These are phyloP conservation scores for Triplophysa dalaica DNA, from an alignment of 2,113 vertebrate genomes.

Conservation along the genomic window DNA sequence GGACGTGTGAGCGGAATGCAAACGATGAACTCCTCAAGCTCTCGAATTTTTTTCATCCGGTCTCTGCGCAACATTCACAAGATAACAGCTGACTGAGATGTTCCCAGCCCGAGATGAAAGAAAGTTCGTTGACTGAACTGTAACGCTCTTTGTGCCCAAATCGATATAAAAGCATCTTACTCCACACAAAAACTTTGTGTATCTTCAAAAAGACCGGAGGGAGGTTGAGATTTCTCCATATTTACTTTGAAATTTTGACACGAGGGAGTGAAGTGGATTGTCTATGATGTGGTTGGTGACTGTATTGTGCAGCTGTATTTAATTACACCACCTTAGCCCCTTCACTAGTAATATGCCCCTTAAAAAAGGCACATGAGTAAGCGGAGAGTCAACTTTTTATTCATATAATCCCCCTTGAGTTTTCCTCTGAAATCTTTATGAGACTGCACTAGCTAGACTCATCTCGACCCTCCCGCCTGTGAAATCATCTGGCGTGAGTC, in stretches of 20 bases:
- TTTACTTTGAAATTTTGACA: constrained; percentile 38
- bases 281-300: constrained; percentile 37
- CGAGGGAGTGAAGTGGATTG: constrained; percentile 13
- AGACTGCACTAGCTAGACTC: constrained; percentile 9
- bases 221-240: constrained; percentile 11
- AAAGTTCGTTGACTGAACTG: constrained; percentile 24
- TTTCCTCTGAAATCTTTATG: constrained; percentile 51
- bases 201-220: not conserved
- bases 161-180: constrained; percentile 7
- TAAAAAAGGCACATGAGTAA: constrained; percentile 13
- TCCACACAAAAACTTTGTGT: constrained; percentile 5
- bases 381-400: constrained; percentile 51
- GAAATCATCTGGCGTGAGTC: constrained; percentile 37
- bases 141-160: constrained; percentile 15
- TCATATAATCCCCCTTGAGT: constrained; percentile 48
- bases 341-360: constrained; percentile 47
- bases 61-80: not conserved
- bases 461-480: constrained; percentile 11
- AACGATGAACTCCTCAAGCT: not conserved
- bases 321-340: constrained; percentile 48
- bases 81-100: constrained; percentile 23
- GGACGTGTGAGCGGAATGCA: not conserved
- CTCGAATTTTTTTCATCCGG: not conserved
- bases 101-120: constrained; percentile 11
- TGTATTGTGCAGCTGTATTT: constrained; percentile 46